phyloP scores from a whole-genome alignment of 2,888 invertebrate species.

The Agrotis ipsilon region DNA sequence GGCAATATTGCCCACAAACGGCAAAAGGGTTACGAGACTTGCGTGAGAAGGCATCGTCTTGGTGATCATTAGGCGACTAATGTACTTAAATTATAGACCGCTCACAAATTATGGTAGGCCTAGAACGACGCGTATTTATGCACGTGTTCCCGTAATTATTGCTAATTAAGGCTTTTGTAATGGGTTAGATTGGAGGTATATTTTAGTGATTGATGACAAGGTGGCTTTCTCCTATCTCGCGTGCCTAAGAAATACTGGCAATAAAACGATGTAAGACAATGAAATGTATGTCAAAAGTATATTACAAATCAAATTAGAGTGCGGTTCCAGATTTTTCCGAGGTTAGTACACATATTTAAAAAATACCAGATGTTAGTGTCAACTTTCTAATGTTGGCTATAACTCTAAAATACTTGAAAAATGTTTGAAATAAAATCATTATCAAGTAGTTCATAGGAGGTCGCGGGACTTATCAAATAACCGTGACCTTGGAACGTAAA shows the following conservation, averaged over 20 bases:
- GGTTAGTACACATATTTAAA: too few relatives aligned
- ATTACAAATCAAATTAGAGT: neutral
- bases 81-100: constrained; percentile 53
- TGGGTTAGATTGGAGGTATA: constrained; percentile 19
- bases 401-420: too few relatives aligned
- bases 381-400: too few relatives aligned
- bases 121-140: constrained; percentile 25
- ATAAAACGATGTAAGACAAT: neutral
- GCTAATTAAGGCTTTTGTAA: constrained; percentile 23
- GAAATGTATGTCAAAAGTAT: neutral
- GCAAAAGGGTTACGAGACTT: constrained; percentile 50
- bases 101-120: constrained; percentile 31
- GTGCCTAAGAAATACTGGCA: neutral
- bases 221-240: neutral
- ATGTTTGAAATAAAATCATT: neutral
- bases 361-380: too few relatives aligned
- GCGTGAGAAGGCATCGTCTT: constrained; percentile 54
- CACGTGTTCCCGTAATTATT: constrained; percentile 37
- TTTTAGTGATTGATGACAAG: constrained; percentile 1
- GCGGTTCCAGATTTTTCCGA: too few relatives aligned
- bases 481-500: too few relatives aligned
- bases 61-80: constrained; percentile 52
- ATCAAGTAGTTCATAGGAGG: too few relatives aligned
- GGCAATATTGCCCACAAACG: constrained; percentile 22
- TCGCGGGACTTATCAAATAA: too few relatives aligned